Base-by-base conservation (phyloP, 2,113 vertebrate species). In the Tragelaphus scriptus region DNA sequence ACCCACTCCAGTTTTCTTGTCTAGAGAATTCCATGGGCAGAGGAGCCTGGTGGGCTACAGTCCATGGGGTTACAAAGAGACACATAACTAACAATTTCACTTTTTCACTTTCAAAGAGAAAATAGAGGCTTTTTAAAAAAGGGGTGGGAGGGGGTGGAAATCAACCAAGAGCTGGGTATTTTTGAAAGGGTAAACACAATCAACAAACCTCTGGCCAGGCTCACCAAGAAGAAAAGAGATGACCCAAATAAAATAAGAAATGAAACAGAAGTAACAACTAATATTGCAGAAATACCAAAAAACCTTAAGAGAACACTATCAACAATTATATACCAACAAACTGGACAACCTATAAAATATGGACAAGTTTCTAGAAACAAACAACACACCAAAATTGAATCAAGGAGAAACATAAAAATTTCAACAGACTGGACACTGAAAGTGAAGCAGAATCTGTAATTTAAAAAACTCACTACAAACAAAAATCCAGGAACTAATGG, bases 141-240 rank as follows among this genome's bases (percentile, higher is more conserved):
- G 63, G 7, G 6, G 14, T 3, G 1, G 28, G 6, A 6, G 61
- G 13, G 5, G 15, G 53, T 15, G 1, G 16, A 17, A 1, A 80
- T 79, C 44, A 49, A 30, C 44, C 15, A 80, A 80, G 26, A 30
- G 47, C 77, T 32, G 16, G 23, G 36, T 44, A 30, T 21, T 17
- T 49, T 80, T 30, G 26, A 80, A 49, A 49, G 47, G 3, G 47
- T 80, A 49, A 49, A 51, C 47, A 51, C 16, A 51, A 80, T 51
- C 28, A 49, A 81, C 47, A 30, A 81, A 80, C 28, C 47, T 32
- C 47, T 51, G 28, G 47, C 26, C 79, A 32, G 47, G 28, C 47
- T 81, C 77, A 81, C 26, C 79, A 81, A 81, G 47, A 81, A 81
- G 47, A 51, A 51, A 51, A 51, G 17, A 49, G 28, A 75, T 5